phyloP scores from a whole-genome alignment of 92 coral and sea anemone genomes.

The Pocillopora meandrina region DNA sequence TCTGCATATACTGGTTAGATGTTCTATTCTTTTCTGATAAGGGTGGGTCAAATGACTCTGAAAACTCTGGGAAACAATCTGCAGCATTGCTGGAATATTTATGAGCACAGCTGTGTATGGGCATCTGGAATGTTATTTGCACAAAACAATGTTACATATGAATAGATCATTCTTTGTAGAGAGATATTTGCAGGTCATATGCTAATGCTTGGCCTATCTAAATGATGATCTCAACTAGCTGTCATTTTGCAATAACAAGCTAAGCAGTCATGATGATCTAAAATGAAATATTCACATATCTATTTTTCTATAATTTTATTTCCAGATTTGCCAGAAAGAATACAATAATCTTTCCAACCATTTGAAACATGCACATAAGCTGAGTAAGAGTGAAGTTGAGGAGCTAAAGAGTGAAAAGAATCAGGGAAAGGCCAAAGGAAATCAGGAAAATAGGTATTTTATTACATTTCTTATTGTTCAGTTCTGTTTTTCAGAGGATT shows the following conservation, averaged over 20 bases:
- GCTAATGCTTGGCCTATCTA: background rate
- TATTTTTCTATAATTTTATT: slow-evolving; percentile 6
- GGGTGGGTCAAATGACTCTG: background rate
- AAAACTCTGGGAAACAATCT: background rate
- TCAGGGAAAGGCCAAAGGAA: slow-evolving; percentile 27
- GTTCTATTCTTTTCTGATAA: background rate
- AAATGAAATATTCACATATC: background rate
- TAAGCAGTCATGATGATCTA: background rate
- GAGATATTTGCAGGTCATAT: background rate
- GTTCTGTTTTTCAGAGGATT: slow-evolving; percentile 4
- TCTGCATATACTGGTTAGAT: background rate
- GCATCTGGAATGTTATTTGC: background rate
- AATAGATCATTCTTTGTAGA: background rate
- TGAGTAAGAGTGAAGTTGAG: slow-evolving; percentile 35
- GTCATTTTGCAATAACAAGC: background rate
- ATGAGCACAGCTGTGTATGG: background rate
- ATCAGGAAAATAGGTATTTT: slow-evolving; percentile 35
- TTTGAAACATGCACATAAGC: slow-evolving; percentile 53
- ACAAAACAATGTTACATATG: background rate
- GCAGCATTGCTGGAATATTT: background rate
- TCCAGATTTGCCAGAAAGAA: slow-evolving; percentile 52
- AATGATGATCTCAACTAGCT: background rate
- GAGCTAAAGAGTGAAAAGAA: slow-evolving; percentile 30
- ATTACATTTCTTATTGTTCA: background rate
- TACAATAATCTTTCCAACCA: slow-evolving; percentile 55